Evolutionary conservation across 1,140 invertebrate genomes (phyloP).

Genomic region (Penaeus indicus): DNA sequence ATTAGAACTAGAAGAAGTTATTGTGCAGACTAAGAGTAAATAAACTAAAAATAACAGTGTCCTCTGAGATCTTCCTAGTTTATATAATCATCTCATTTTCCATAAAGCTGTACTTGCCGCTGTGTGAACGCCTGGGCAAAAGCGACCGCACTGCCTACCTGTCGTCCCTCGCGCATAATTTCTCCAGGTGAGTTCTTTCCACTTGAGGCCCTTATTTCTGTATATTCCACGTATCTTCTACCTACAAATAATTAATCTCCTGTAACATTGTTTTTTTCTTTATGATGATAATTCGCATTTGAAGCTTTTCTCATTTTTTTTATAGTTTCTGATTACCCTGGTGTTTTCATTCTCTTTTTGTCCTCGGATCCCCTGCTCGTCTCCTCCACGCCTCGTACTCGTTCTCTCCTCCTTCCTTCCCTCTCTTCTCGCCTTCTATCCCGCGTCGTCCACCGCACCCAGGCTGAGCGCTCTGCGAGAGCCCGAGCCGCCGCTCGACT

Average conservation of each 20-base stretch:
- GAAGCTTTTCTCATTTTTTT: no score
- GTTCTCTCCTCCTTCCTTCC: not conserved
- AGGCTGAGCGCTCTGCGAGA: slow-evolving; percentile 33
- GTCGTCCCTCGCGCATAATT: slow-evolving; percentile 27
- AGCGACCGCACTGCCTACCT: slow-evolving; percentile 49
- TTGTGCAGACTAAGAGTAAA: no score
- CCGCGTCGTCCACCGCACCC: not conserved
- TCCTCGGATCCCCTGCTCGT: no score
- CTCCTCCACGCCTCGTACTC: not conserved
- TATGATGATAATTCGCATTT: no score
- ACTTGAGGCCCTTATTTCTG: not conserved
- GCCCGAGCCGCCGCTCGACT: slow-evolving; percentile 35
- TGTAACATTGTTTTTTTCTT: no score
- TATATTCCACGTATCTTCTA: not conserved
- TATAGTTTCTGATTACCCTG: no score
- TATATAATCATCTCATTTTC: not conserved
- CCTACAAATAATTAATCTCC: not conserved
- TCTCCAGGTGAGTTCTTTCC: slow-evolving; percentile 35
- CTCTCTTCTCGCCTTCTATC: not conserved
- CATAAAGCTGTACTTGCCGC: slow-evolving; percentile 38
- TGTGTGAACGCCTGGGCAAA: slow-evolving; percentile 54
- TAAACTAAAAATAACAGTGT: not conserved
- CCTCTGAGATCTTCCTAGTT: not conserved
- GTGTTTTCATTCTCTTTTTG: no score
- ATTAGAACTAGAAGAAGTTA: no score